Evolutionary conservation across 2,113 vertebrate genomes (phyloP), one percentile per base, ranked within the genome.

Genomic region (Toxotes chatareus): DNA sequence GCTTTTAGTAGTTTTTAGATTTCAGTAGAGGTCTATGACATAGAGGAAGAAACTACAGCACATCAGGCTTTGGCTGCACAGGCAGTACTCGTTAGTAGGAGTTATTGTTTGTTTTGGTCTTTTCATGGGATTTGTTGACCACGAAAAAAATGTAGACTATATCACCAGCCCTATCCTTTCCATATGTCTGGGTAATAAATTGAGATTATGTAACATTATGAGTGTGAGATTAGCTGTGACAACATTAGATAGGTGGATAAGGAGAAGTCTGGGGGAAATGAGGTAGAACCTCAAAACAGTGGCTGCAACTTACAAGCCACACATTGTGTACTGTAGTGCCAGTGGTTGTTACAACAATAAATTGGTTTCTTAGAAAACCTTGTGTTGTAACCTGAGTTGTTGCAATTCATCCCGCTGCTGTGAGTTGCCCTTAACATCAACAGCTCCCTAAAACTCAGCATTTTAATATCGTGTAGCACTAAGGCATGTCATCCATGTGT

Each of bases 171-270:
- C 38, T 9, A 53, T 83, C 27, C 3, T 76, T 36, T 77, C 19
- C 44, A 17, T 53, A 56, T 27, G 32, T 17, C 56, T 40, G 3
- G 31, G 11, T 68, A 17, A 38, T 66, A 40, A 27, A 73, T 17
- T 44, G 27, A 73, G n/a, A 21, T 44, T 23, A 62, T 63, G 44
- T 53, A 21, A 73, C 8, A 19, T 42, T 23, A 63, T 56, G 36
- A 65, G 66, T 57, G 59, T 70, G 60, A 82, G 76, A 71, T 57
- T 40, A 59, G 2, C 51, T 65, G n/a, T 23, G 56, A 62, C 75
- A 55, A 42, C 12, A 44, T 57, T 49, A 17, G 36, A 63, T 70
- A 55, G 46, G 47, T 42, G 53, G 57, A n/a, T 57, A 12, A 32
- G 13, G 44, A 9, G 53, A 34, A 44, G 32, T 78, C 4, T 16